Evolutionary conservation across 2,797 vertebrate species (phyloP).

Genomic region (Melanotaenia nigrans): DNA sequence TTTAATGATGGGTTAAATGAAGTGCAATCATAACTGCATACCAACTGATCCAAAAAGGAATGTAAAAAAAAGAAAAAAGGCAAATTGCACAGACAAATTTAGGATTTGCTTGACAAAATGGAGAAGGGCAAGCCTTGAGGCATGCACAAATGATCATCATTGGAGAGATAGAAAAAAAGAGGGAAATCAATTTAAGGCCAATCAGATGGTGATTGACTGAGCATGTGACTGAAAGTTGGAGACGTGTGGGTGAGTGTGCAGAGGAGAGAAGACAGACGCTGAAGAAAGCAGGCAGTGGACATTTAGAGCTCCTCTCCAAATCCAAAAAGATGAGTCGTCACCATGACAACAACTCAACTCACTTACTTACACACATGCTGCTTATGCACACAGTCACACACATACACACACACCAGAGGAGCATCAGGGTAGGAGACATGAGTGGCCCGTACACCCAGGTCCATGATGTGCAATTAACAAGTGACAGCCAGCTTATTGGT

Average conservation of each 20-base stretch:
- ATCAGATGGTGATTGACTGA: constrained; percentile 54
- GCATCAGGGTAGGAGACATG: constrained; percentile 76
- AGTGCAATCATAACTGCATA: constrained; percentile 57
- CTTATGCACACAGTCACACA: constrained; percentile 20
- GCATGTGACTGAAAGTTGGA: constrained; percentile 64
- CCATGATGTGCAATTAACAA: constrained; percentile 82
- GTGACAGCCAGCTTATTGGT: constrained; percentile 81
- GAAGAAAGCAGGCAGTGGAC: constrained; percentile 78
- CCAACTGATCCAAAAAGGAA: constrained; percentile 49
- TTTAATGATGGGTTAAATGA: constrained; percentile 49
- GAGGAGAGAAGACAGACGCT: constrained; percentile 64
- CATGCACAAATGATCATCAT: constrained; percentile 73
- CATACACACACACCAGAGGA: constrained; percentile 52
- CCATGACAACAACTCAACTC: constrained; percentile 61
- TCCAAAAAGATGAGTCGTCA: constrained; percentile 54
- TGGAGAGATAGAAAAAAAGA: constrained; percentile 6
- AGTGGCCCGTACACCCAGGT: constrained; percentile 79
- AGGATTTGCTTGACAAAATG: constrained; percentile 72
- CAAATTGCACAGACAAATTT: constrained; percentile 57
- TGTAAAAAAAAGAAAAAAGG: constrained; percentile 40
- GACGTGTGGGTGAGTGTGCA: constrained; percentile 68
- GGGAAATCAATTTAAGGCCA: constrained; percentile 29
- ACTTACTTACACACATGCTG: constrained; percentile 31
- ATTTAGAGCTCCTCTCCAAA: constrained; percentile 69
- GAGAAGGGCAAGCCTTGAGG: constrained; percentile 65